phyloP scores from a whole-genome alignment of 37 sponge, comb jelly and placozoan genomes.

The Petrosia ficiformis region DNA sequence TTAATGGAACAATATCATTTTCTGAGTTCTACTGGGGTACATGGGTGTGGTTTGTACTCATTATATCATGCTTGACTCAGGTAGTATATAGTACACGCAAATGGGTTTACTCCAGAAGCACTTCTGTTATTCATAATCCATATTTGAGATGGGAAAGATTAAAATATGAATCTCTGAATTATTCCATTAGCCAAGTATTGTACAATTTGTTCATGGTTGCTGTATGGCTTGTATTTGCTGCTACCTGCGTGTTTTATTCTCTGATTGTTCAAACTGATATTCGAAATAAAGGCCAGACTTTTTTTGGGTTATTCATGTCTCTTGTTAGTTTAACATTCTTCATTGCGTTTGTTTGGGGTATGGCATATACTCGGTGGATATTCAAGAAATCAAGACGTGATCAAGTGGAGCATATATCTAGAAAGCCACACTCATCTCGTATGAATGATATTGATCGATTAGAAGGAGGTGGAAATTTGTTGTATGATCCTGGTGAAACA shows the following conservation, averaged over 20 bases:
- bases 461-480: neutral
- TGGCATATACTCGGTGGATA: neutral
- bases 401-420: neutral
- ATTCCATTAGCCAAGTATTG: neutral
- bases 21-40: conserved; percentile 73
- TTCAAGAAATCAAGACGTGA: conserved; percentile 5
- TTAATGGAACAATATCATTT: conserved; percentile 6
- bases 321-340: conserved; percentile 37
- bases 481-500: conserved; percentile 6
- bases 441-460: neutral
- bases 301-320: conserved; percentile 67
- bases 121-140: conserved; percentile 16
- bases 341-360: conserved; percentile 35
- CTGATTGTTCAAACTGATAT: conserved; percentile 56
- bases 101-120: conserved; percentile 31
- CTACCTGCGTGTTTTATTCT: conserved; percentile 63
- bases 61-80: conserved; percentile 42
- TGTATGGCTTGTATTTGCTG: conserved; percentile 40
- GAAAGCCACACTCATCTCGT: neutral
- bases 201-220: conserved; percentile 37
- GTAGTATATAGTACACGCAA: conserved; percentile 8
- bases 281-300: conserved; percentile 73
- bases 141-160: conserved; percentile 7
- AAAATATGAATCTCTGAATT: conserved; percentile 33
- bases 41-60: conserved; percentile 64